Conservation (phyloP, 2,888 invertebrate genomes). For the Callyntrura guangdongensis region DNA sequence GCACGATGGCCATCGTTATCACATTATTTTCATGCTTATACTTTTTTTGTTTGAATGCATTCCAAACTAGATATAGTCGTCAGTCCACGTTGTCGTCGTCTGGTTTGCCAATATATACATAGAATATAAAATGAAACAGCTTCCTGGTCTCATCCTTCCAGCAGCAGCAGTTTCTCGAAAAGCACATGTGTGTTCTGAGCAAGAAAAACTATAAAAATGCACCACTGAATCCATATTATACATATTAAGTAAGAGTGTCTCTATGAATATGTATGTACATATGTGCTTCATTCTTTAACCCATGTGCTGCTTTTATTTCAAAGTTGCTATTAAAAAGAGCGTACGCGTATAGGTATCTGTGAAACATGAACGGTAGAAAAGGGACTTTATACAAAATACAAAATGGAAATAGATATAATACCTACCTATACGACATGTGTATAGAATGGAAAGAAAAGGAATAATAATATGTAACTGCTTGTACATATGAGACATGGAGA, state of each 20-base stretch:
- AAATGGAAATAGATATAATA: background rate
- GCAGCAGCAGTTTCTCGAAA: background rate
- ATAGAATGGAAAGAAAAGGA: conserved; percentile 28
- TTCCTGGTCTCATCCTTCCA: conserved; percentile 34
- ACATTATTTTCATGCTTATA: conserved; percentile 38
- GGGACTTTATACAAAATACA: background rate
- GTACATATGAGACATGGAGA: conserved; percentile 66
- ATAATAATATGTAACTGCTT: conserved; percentile 23
- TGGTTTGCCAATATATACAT: conserved; percentile 48
- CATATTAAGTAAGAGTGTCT: background rate
- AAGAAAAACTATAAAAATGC: conserved; percentile 19
- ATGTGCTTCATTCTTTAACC: background rate
- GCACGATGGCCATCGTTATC: conserved; percentile 29
- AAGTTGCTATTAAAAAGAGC: conserved; percentile 34
- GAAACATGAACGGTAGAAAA: background rate
- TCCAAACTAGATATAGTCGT: conserved; percentile 43
- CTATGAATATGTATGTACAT: background rate
- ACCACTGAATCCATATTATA: background rate
- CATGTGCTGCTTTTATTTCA: background rate
- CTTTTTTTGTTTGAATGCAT: conserved; percentile 47
- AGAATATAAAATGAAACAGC: conserved; percentile 17
- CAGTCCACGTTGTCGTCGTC: background rate
- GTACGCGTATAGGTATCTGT: background rate
- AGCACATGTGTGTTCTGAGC: background rate
- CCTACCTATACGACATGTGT: background rate